These are phyloP conservation scores for Takifugu flavidus DNA, from an alignment of 2,113 vertebrate species.

Conservation along the genomic window DNA sequence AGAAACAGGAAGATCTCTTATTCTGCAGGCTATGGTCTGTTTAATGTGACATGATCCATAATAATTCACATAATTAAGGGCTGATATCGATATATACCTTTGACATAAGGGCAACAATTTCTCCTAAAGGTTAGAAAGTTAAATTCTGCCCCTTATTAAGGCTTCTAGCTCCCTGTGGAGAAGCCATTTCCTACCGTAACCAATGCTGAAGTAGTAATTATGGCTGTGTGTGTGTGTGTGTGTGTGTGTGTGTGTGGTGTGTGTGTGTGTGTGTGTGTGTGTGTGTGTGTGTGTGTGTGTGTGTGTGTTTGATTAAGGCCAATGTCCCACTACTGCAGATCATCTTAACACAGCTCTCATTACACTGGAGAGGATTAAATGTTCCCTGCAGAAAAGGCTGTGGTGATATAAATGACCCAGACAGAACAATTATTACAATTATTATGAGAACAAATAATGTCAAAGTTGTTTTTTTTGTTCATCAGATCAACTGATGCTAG, in stretches of 20 bases:
- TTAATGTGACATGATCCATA: no score
- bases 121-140: conserved; percentile 39
- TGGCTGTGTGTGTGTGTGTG: conserved; percentile 13
- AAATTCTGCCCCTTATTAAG: conserved; percentile 32
- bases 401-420: conserved; percentile 23
- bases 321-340: conserved; percentile 40
- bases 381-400: conserved; percentile 38
- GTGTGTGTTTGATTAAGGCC: conserved; percentile 32
- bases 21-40: no score
- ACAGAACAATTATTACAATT: conserved; percentile 16
- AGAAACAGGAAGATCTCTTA: no score
- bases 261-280: conserved; percentile 17
- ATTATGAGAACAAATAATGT: conserved; percentile 6
- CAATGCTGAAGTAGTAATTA: conserved; percentile 48
- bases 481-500: no score
- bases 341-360: conserved; percentile 52
- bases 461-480: no score
- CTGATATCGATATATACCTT: no score
- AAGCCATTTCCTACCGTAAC: conserved; percentile 13
- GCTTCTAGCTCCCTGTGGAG: conserved; percentile 22
- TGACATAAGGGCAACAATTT: background rate
- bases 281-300: conserved; percentile 10
- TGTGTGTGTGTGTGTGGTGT: conserved; percentile 14
- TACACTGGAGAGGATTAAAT: conserved; percentile 47
- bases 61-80: no score